These are phyloP conservation scores for Phaetusa simplex DNA, from an alignment of 2,113 vertebrate genomes.

Conservation along the genomic window DNA sequence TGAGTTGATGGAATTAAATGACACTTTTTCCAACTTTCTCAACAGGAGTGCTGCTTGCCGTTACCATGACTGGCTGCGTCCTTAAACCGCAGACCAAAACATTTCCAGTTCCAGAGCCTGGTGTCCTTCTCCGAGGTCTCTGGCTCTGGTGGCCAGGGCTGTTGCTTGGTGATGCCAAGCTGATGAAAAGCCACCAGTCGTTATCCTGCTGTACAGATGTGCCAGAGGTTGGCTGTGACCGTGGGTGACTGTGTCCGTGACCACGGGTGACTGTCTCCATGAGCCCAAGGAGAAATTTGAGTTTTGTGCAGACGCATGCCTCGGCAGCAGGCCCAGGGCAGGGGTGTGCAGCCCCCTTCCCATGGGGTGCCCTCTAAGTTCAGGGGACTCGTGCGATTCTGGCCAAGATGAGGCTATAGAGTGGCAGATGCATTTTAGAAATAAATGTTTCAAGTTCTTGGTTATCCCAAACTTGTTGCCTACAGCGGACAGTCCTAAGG, in stretches of 20 bases:
- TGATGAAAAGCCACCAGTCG: background rate
- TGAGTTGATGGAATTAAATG: background rate
- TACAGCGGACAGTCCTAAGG: background rate
- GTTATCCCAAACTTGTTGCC: background rate
- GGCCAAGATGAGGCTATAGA: background rate
- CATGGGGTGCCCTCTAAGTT: background rate
- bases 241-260: background rate
- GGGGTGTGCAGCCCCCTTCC: background rate
- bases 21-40: background rate
- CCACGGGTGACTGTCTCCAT: background rate
- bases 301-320: background rate
- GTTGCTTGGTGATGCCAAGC: background rate
- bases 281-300: background rate
- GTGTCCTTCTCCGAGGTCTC: background rate
- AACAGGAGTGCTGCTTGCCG: background rate
- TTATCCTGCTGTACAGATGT: background rate
- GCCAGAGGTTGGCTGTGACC: background rate
- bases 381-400: background rate
- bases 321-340: background rate
- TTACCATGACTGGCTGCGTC: background rate
- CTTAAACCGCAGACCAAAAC: background rate
- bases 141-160: background rate
- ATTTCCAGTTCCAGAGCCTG: background rate
- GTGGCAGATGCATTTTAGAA: background rate
- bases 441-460: background rate